Conservation (phyloP, 1,140 invertebrate genomes). For the Leptoteleia sp. region DNA sequence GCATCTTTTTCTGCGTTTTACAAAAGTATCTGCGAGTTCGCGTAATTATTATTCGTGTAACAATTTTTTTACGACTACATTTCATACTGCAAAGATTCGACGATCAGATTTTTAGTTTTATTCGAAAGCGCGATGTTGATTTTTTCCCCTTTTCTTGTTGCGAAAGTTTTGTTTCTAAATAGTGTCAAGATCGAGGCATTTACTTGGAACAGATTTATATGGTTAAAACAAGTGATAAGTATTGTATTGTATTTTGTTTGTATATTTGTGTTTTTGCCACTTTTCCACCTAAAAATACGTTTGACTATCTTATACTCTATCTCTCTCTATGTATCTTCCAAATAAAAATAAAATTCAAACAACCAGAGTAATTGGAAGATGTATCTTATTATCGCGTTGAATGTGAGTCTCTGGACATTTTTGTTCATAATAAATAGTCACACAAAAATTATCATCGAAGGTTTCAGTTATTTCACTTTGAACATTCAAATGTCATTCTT, state of each 20-base stretch:
- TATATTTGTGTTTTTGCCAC: slow-evolving; percentile 49
- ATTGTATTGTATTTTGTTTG: slow-evolving; percentile 43
- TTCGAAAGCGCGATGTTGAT: too few relatives aligned
- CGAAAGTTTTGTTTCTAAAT: not conserved
- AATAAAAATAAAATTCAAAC: slow-evolving; percentile 48
- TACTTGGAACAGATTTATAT: slow-evolving; percentile 20
- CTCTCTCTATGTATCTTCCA: slow-evolving; percentile 52
- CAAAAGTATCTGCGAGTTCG: too few relatives aligned
- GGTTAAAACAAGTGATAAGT: slow-evolving; percentile 40
- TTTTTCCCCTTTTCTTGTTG: too few relatives aligned
- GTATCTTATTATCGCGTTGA: slow-evolving; percentile 49
- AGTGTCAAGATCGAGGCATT: slow-evolving; percentile 7
- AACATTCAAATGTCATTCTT: too few relatives aligned
- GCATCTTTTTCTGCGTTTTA: too few relatives aligned
- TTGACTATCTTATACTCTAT: slow-evolving; percentile 40
- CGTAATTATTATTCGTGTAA: too few relatives aligned
- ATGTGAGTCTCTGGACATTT: slow-evolving; percentile 34
- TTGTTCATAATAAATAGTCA: slow-evolving; percentile 49
- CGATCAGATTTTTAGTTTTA: too few relatives aligned
- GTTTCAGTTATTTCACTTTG: slow-evolving; percentile 13
- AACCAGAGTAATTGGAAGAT: slow-evolving; percentile 47
- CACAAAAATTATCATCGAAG: slow-evolving; percentile 1
- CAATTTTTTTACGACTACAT: too few relatives aligned
- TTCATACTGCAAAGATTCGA: too few relatives aligned
- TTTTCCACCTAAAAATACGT: slow-evolving; percentile 50